Base-by-base conservation (phyloP, 2,113 vertebrate species). In the Bubo blakistoni region DNA sequence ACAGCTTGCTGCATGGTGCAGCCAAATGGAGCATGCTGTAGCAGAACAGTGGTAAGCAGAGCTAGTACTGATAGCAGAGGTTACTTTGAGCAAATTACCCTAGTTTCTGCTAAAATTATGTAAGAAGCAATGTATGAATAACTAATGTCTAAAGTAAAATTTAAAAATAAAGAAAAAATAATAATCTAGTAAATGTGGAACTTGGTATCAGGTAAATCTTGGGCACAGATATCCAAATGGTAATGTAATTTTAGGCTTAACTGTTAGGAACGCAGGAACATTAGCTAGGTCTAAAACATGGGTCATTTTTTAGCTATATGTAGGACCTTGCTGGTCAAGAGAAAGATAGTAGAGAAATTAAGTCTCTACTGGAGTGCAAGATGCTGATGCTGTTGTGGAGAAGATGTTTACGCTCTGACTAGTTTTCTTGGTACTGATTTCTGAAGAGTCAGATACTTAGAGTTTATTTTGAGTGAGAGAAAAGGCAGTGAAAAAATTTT, bases 1-100 rank as follows among this genome's bases (percentile, higher is more conserved):
- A 42, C 32, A 34, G 4, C 27, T 38, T 63, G 11, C 24, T 32
- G 3, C 12, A 12, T 0, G 2, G 12, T 10, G 4, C 10, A 58
- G 30, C 7, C 30, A 74, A 21, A 38, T 11, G 10, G 13, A 77
- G 16, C 1, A 0, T 44, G 11, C 5, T 65, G 13, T 30, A 55
- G 4, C 20, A 69, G 51, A 6, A 5, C 4, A 2, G 8, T 62
- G 16, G 15, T 62, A 61, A 2, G 4, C 3, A 44, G 26, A 57
- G 11, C 5, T 42, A 59, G 13, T 61, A 36, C 11, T 73, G 16
- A 21, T 70, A 71, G 20, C 5, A 70, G 24, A 49, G 3, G 10
- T 2, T 90, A 10, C 63, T 81, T 90, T 40, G n/a, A 79, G 30
- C 62, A 81, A 94, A 36, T 21, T 34, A 6, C 21, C 12, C 7